Conservation (phyloP, 2,888 invertebrate genomes). For the Pachycephus smyrnensis region DNA sequence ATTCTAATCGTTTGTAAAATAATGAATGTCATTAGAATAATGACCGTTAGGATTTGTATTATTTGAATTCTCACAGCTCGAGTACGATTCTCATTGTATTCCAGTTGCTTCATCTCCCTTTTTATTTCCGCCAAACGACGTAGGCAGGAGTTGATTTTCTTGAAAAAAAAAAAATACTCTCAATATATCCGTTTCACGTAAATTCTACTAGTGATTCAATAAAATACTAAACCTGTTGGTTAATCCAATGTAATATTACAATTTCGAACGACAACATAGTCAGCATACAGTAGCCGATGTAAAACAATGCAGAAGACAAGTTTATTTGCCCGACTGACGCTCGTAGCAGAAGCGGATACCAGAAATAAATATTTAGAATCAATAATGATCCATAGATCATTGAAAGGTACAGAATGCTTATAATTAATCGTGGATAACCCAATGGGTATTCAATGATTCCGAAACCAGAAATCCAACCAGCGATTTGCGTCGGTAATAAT, state of each 20-base stretch:
- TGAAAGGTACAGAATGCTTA: conserved; percentile 2
- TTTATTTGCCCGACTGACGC: neutral
- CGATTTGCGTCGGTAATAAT: conserved; percentile 21
- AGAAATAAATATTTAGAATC: accelerated
- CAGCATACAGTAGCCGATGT: neutral
- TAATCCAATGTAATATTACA: neutral
- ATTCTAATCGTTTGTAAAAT: neutral
- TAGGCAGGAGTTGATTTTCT: neutral
- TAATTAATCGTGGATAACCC: neutral
- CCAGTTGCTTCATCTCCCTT: neutral
- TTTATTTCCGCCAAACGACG: neutral
- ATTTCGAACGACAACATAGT: accelerated
- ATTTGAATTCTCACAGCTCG: neutral
- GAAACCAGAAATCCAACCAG: conserved; percentile 30
- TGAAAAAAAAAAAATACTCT: neutral
- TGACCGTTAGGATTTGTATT: neutral
- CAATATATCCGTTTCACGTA: neutral
- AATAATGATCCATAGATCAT: neutral
- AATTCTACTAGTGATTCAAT: neutral
- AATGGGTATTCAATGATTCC: conserved; percentile 23
- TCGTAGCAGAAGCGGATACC: neutral
- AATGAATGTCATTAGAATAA: neutral
- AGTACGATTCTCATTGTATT: neutral
- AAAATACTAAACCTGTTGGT: neutral
- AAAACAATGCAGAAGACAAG: neutral